Base-by-base conservation (phyloP, 1,140 invertebrate species). In the Condylostylus longicornis region DNA sequence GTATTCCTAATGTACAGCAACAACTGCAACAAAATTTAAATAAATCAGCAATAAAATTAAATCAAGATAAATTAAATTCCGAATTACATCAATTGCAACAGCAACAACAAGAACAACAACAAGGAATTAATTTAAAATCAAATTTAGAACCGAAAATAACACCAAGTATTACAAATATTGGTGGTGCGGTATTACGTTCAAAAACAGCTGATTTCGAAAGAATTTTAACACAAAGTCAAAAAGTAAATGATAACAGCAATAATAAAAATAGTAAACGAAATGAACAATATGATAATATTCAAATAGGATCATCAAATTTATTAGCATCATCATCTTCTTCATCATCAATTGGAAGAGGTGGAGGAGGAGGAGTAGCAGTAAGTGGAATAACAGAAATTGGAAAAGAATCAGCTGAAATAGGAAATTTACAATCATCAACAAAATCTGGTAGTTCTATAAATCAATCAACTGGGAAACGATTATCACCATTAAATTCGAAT, bases 141-240 rank as follows among this genome's bases (percentile, higher is more conserved):
- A 13, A 32, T 12, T 14, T 18, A 15, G 61, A 63, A 30, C 53
- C 53, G 1, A 64, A 59, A 42, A 50, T 57, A 25, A 71, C 69
- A 12, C 62, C 72, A 3, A 73, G 69, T 46, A 77, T 77, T 45
- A 70, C 72, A 0, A 75, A 65, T 42, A 75, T 77, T 33, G 74
- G 74, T 7, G 72, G 73, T 19, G 73, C 70, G 13, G 74, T 77
- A 19, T 50, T 78, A 35, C 63, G 70, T 42, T 77, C 75, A 4
- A 75, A 75, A 53, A 77, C 74, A 1, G 74, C 71, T 0, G 73
- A 78, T 42, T 73, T 78, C 43, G 74, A 77, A 46, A 64, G 71
- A 45, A 72, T 75, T 53, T 35, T 71, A 15, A 33, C 33, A 33
- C 3, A 19, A 33, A 32, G 12, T 32, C 31, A 38, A 21, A 31